Evolutionary conservation across 2,113 vertebrate genomes (phyloP), one percentile per base, ranked within the genome.

Genomic region (Xiphias gladius): DNA sequence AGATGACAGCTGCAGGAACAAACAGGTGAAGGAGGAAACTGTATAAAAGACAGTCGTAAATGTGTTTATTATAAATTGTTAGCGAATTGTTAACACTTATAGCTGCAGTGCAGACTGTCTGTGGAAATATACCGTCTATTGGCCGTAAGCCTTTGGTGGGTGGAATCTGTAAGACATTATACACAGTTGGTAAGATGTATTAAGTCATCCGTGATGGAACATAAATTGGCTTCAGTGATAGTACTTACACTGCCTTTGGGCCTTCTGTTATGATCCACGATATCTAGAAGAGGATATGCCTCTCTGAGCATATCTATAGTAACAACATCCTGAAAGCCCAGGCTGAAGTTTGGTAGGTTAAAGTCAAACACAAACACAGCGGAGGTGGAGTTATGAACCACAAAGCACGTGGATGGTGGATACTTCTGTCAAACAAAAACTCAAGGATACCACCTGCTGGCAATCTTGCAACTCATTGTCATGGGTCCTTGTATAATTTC

Each of bases 181-280:
- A 17, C 1, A 74, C 11, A 66, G 2, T 50, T 28, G 35, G 11
- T 55, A 30, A 75, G 1, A 76, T 12, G 12, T 70, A 8, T 14
- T 19, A 24, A 41, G 9, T 66, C 13, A 32, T 12, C 13, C 0
- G 0, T 26, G 24, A 20, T 32, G 58, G 35, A 43, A 61, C 59
- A 58, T 39, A 62, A 30, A 62, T 4, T 4, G 11, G 20, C 20
- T 74, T 57, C 0, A 62, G 14, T 5, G 35, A 22, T 7, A 26
- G 13, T 10, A 59, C 91, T 95, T 94, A 98, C 98, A 86, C 76
- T 70, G 16, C 95, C 93, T 90, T 96, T 99, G 0, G 97, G 98
- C 88, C 98, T 95, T 68, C 97, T 96, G 90, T 95, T 94, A 19
- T 96, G 96, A 90, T 99, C 98, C 87, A 99, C 98, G 71, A 98